Percentiles rank a stretch among this genome's conserved stretches.
These are phyloP conservation scores for human (Homo sapiens) DNA, from an alignment of 2,113 vertebrate species.

Conservation along the genomic window GRCh38 chr18:32775501-32776000, in stretches of 20 bases:
- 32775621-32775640: constrained; percentile 60
- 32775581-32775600: constrained; percentile 34
- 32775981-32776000: constrained; percentile 51
- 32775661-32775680: constrained; percentile 68
- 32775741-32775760: constrained; percentile 69
- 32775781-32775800: constrained; percentile 69
- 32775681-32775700: constrained; percentile 54
- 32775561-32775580: constrained; percentile 13
- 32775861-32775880: constrained; percentile 42
- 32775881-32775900: constrained; percentile 52
- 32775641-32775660: constrained; percentile 71
- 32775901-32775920: constrained; percentile 36
- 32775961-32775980: constrained; percentile 61
- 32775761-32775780: constrained; percentile 73
- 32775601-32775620: constrained; percentile 65
- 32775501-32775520: not conserved
- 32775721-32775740: constrained; percentile 63
- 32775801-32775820: constrained; percentile 73
- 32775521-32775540: not conserved
- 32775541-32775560: not conserved
- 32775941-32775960: constrained; percentile 36
- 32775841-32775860: constrained; percentile 50
- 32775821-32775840: constrained; percentile 58
- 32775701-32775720: constrained; percentile 75
- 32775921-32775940: constrained; percentile 41